phyloP scores from a whole-genome alignment of 2,113 vertebrate genomes.

The Salvelinus alpinus region DNA sequence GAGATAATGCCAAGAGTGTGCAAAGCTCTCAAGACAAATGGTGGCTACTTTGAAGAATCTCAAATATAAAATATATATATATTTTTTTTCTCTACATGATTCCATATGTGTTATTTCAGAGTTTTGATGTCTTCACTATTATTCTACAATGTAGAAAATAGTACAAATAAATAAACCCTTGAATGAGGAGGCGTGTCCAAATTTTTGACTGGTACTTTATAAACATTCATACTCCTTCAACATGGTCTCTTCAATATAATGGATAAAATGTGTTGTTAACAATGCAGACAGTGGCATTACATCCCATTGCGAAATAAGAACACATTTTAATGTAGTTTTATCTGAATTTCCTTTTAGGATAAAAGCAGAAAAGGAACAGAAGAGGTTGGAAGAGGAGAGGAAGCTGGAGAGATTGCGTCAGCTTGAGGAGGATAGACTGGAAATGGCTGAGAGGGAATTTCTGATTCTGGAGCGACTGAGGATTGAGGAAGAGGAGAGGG shows the following conservation, averaged over 20 bases:
- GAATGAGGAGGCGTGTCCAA: too few relatives aligned
- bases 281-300: neutral
- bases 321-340: too few relatives aligned
- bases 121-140: too few relatives aligned
- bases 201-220: neutral
- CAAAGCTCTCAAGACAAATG: too few relatives aligned
- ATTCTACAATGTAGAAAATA: too few relatives aligned
- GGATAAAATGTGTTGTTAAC: neutral
- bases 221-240: neutral
- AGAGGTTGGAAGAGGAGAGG: constrained; percentile 77
- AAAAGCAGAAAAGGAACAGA: constrained; percentile 82
- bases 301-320: neutral
- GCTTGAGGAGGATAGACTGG: constrained; percentile 34
- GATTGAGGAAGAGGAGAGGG: constrained; percentile 71
- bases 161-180: too few relatives aligned
- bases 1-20: too few relatives aligned
- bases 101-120: too few relatives aligned
- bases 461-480: constrained; percentile 70
- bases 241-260: neutral
- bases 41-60: too few relatives aligned
- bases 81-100: too few relatives aligned
- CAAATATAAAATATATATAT: too few relatives aligned
- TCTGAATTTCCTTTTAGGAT: constrained; percentile 69
- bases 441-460: constrained; percentile 59
- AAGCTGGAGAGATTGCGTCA: constrained; percentile 46